A percentile compares a stretch with the other conserved stretches of the same genome.
Evolutionary conservation across 1,140 invertebrate species (phyloP).

Genomic region (Temnothorax longispinosus): DNA sequence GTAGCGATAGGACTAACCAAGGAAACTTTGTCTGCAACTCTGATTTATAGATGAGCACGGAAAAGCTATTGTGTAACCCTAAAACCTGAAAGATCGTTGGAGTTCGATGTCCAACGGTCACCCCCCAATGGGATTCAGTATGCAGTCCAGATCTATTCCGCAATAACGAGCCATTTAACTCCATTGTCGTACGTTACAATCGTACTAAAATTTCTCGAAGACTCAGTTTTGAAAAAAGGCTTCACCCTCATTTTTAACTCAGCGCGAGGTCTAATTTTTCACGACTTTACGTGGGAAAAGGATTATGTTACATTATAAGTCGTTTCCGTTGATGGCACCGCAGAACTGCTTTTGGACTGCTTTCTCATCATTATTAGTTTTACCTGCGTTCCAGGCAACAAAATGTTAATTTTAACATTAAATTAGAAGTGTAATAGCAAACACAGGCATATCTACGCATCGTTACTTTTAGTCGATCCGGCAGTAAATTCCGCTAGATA

Average conservation of each 20-base stretch:
- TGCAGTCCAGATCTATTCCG: constrained; percentile 42
- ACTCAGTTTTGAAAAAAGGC: constrained; percentile 57
- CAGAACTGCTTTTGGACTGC: background rate
- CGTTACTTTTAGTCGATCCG: background rate
- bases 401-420: constrained; percentile 1
- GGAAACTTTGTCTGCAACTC: constrained; percentile 15
- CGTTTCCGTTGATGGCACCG: background rate
- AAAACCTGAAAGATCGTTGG: too few relatives aligned
- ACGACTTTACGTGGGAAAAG: background rate
- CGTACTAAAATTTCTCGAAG: constrained; percentile 30
- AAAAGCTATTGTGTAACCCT: constrained; percentile 64
- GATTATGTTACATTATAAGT: constrained; percentile 11
- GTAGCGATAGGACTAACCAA: background rate
- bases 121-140: background rate
- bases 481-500: background rate
- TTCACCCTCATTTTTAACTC: constrained; percentile 70
- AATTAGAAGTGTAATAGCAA: background rate
- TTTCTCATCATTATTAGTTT: background rate
- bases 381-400: background rate
- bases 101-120: background rate
- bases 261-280: background rate
- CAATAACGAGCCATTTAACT: constrained; percentile 66
- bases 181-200: constrained; percentile 63
- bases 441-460: background rate
- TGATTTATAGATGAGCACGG: constrained; percentile 69